Percentiles rank a stretch among this genome's conserved stretches.
Evolutionary conservation across 2,888 invertebrate genomes (phyloP).

Genomic region (Stenodema calcarata): DNA sequence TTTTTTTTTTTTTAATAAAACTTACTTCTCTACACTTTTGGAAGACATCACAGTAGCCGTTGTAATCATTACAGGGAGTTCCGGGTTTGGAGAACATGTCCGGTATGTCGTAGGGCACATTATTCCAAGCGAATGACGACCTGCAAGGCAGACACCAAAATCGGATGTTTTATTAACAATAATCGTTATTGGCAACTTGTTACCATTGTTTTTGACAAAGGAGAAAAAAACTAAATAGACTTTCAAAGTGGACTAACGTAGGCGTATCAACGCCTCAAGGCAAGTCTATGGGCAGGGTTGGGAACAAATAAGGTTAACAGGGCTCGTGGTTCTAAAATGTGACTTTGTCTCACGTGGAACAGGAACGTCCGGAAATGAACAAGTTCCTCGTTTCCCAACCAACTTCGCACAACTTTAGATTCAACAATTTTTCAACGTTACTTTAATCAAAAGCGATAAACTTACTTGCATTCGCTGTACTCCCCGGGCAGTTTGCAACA

Average conservation of each 20-base stretch:
- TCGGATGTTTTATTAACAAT: background rate
- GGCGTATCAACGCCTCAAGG: too few relatives aligned
- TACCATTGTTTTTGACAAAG: too few relatives aligned
- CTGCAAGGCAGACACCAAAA: slow-evolving; percentile 59
- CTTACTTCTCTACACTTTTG: slow-evolving; percentile 79
- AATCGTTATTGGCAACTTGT: too few relatives aligned
- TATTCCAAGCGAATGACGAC: slow-evolving; percentile 91
- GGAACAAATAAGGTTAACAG: too few relatives aligned
- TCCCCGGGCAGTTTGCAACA: slow-evolving; percentile 89
- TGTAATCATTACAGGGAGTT: slow-evolving; percentile 92
- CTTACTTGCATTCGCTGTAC: slow-evolving; percentile 76
- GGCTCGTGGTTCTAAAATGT: too few relatives aligned
- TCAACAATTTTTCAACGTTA: background rate
- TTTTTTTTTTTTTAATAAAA: background rate
- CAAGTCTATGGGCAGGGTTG: too few relatives aligned
- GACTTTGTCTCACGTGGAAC: too few relatives aligned
- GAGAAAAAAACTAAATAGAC: too few relatives aligned
- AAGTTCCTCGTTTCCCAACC: too few relatives aligned
- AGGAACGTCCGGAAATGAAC: too few relatives aligned
- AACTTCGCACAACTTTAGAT: too few relatives aligned
- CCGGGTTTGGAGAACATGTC: slow-evolving; percentile 93
- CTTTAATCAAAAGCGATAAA: slow-evolving; percentile 52
- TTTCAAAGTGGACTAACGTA: too few relatives aligned
- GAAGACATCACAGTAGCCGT: slow-evolving; percentile 79
- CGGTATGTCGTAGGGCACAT: slow-evolving; percentile 86